A percentile compares a stretch with the other conserved stretches of the same genome.
Conservation (phyloP, 2,797 vertebrate species). For the Coregonus ussuriensis region DNA sequence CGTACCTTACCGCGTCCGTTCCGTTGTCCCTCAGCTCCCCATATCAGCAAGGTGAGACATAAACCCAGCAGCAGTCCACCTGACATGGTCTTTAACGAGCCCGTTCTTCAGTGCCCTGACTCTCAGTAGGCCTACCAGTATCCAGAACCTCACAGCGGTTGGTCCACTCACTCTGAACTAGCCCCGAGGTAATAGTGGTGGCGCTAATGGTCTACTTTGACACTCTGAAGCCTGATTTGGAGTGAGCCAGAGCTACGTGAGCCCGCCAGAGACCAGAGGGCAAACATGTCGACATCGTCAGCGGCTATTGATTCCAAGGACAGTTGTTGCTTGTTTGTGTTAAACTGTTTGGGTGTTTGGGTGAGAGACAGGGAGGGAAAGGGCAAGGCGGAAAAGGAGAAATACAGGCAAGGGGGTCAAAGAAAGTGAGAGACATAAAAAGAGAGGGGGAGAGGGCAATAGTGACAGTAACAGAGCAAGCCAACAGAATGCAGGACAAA, state of each 20-base stretch:
- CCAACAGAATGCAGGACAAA: neutral
- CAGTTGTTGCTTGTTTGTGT: slow-evolving; percentile 26
- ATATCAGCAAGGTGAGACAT: slow-evolving; percentile 42
- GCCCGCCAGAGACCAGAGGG: slow-evolving; percentile 43
- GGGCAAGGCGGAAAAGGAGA: neutral
- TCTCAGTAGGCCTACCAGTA: slow-evolving; percentile 28
- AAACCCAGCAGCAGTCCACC: slow-evolving; percentile 54
- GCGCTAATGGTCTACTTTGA: neutral
- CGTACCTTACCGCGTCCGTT: slow-evolving; percentile 59
- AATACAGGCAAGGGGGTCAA: neutral
- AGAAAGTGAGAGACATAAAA: neutral
- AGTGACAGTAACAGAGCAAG: neutral
- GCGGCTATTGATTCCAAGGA: slow-evolving; percentile 57
- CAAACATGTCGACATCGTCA: slow-evolving; percentile 32
- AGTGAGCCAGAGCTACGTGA: slow-evolving; percentile 14
- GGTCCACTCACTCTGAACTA: slow-evolving; percentile 25
- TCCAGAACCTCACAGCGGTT: slow-evolving; percentile 35
- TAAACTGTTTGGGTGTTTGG: neutral
- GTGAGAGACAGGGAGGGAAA: neutral
- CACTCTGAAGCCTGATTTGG: neutral
- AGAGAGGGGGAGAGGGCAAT: neutral
- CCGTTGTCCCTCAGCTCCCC: slow-evolving; percentile 41
- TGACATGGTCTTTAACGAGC: slow-evolving; percentile 33
- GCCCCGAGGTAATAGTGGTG: slow-evolving; percentile 7
- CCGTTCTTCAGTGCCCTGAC: slow-evolving; percentile 56